These are phyloP conservation scores for Neuroscelio doddi DNA, from an alignment of 2,888 invertebrate genomes.

Conservation along the genomic window DNA sequence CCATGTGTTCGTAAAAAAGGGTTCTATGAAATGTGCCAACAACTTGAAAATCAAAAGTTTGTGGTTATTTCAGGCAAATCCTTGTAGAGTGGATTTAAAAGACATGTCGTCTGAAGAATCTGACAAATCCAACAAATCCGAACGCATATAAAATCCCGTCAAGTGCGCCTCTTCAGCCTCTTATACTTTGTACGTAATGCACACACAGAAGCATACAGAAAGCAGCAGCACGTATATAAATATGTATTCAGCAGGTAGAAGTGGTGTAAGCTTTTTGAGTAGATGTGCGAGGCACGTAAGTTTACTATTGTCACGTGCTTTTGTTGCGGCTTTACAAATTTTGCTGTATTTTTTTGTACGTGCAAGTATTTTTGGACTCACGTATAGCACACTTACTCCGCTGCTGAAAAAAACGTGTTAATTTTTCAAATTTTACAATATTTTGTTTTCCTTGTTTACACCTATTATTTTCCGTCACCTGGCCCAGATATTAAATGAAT, in stretches of 20 bases:
- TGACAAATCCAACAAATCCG: constrained; percentile 62
- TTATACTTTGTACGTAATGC: constrained; percentile 33
- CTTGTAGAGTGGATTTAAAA: constrained; percentile 41
- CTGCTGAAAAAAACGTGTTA: no score
- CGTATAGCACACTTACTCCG: not conserved
- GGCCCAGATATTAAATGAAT: no score
- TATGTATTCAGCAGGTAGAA: constrained; percentile 49
- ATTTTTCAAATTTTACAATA: no score
- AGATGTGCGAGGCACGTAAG: constrained; percentile 60
- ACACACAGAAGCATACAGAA: constrained; percentile 16
- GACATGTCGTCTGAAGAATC: constrained; percentile 53
- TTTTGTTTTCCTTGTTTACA: no score
- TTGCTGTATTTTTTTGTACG: constrained; percentile 53
- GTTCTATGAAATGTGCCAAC: constrained; percentile 5
- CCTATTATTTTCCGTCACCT: no score
- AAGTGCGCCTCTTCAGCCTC: constrained; percentile 38
- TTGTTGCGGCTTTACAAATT: constrained; percentile 65
- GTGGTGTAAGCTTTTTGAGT: constrained; percentile 26
- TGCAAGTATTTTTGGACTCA: no score
- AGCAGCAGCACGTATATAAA: constrained; percentile 37
- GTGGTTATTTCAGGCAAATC: constrained; percentile 50
- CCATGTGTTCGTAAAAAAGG: constrained; percentile 26
- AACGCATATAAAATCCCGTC: constrained; percentile 54
- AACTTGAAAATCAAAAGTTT: constrained; percentile 38
- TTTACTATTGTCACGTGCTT: constrained; percentile 65